Evolutionary conservation across 1,140 invertebrate genomes (phyloP), one percentile per base, ranked within the genome.

Genomic region (Lysiphlebus fabarum): DNA sequence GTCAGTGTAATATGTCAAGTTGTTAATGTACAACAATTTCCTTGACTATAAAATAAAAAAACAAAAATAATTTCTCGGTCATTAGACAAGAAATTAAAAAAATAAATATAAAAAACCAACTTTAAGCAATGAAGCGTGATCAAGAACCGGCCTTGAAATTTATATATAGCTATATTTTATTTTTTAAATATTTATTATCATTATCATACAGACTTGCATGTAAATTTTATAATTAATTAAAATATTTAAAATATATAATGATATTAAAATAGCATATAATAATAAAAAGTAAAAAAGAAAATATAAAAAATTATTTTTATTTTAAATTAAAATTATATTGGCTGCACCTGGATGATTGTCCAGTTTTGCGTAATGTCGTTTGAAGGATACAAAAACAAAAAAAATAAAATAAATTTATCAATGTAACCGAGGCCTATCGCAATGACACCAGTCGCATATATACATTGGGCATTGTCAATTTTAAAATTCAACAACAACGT

Each of bases 61-160:
- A 26, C 17, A 26, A 26, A 26, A 26, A 26, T 26, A 26, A 26
- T 26, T 26, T 26, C 17, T 26, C 17, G 17, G 17, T 64, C 59
- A 55, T 64, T 57, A 63, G 56, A 58, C 55, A 56, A 56, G 48
- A 47, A 44, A 64, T 58, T 58, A 44, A 56, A 49, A 33, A n/a
- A 26, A 26, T 26, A 26, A 26, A 26, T 2, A 26, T 2, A 26
- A 26, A 26, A 26, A 26, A 1, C 4, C 1, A 1, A 26, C 17
- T 26, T 26, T 26, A 43, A 55, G 44, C 47, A 14, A 61, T 61
- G 56, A 45, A 64, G 54, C 47, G 37, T 36, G 42, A 40, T 58
- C 58, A 58, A 64, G n/a, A 34, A 64, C 61, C 59, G 45, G 61
- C 49, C 62, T 58, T 58, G 43, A 40, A 40, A 51, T 33, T 10